A percentile compares a stretch with the other conserved stretches of the same genome.
These are phyloP conservation scores for Lateolabrax maculatus DNA, from an alignment of 2,797 vertebrate species.

Conservation along the genomic window DNA sequence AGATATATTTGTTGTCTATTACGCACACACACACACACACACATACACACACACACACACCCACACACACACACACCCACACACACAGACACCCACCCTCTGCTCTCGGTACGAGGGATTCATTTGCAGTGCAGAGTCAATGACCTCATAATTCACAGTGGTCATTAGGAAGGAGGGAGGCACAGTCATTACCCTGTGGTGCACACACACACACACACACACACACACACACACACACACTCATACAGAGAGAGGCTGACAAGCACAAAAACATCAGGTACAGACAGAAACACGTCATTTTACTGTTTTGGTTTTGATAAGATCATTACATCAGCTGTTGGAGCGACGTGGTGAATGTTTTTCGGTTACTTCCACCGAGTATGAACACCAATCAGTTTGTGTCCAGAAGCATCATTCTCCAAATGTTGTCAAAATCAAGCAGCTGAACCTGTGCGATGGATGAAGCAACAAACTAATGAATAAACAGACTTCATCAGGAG, in stretches of 20 bases:
- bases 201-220: slow-evolving; percentile 8
- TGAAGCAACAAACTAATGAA: slow-evolving; percentile 34
- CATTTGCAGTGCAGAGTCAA: slow-evolving; percentile 63
- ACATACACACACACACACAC: slow-evolving; percentile 16
- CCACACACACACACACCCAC: background rate
- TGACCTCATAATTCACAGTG: slow-evolving; percentile 65
- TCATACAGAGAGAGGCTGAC: background rate
- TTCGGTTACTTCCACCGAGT: background rate
- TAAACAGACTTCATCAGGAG: slow-evolving; percentile 42
- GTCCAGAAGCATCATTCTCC: background rate
- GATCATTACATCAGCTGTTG: background rate
- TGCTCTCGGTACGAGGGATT: slow-evolving; percentile 49
- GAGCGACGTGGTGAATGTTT: background rate
- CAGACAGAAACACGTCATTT: background rate
- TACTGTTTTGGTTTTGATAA: background rate
- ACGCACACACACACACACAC: slow-evolving; percentile 13
- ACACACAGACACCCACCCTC: slow-evolving; percentile 18
- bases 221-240: slow-evolving; percentile 20
- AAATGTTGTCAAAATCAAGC: background rate
- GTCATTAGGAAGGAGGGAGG: slow-evolving; percentile 72
- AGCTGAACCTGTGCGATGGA: slow-evolving; percentile 7
- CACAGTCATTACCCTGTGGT: slow-evolving; percentile 54
- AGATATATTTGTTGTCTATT: slow-evolving; percentile 42
- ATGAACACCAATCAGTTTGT: background rate
- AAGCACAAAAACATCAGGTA: slow-evolving; percentile 11